These are phyloP conservation scores for Dione vanillae DNA, from an alignment of 2,888 invertebrate genomes.

Conservation along the genomic window DNA sequence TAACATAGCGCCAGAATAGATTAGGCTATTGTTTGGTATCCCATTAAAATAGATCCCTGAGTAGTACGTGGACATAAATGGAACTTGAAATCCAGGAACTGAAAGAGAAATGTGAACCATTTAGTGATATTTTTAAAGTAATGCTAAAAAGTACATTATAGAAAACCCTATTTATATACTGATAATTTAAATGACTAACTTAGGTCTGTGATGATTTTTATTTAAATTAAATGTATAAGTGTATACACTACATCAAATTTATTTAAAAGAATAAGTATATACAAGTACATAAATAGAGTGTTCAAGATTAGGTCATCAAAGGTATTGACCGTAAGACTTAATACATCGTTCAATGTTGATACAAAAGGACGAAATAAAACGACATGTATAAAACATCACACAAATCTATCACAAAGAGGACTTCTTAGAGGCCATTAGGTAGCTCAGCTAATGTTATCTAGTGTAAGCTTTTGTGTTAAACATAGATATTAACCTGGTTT, in stretches of 20 bases:
- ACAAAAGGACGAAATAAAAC: conserved; percentile 25
- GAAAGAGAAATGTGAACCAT: background rate
- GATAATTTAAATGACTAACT: background rate
- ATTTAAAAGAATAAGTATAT: background rate
- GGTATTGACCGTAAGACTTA: conserved; percentile 22
- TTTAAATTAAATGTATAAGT: background rate
- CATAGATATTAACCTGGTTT: background rate
- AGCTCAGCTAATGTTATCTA: conserved; percentile 24
- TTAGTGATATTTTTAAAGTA: background rate
- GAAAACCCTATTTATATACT: background rate
- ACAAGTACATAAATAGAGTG: background rate
- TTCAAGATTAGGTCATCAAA: conserved; percentile 21
- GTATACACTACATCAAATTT: background rate
- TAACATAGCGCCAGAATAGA: background rate
- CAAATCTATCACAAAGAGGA: conserved; percentile 28
- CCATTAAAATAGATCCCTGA: background rate
- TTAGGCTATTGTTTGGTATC: background rate
- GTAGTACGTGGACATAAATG: conserved; percentile 1
- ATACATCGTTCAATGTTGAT: conserved; percentile 21
- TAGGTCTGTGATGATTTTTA: background rate
- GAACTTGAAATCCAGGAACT: background rate
- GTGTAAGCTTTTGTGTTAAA: background rate
- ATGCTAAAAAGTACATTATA: background rate
- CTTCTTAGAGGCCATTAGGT: conserved; percentile 28
- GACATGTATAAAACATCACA: conserved; percentile 26